These are phyloP conservation scores for Holothuria leucospilota DNA, from an alignment of 53 echinoderm and acorn worm species.

Conservation along the genomic window DNA sequence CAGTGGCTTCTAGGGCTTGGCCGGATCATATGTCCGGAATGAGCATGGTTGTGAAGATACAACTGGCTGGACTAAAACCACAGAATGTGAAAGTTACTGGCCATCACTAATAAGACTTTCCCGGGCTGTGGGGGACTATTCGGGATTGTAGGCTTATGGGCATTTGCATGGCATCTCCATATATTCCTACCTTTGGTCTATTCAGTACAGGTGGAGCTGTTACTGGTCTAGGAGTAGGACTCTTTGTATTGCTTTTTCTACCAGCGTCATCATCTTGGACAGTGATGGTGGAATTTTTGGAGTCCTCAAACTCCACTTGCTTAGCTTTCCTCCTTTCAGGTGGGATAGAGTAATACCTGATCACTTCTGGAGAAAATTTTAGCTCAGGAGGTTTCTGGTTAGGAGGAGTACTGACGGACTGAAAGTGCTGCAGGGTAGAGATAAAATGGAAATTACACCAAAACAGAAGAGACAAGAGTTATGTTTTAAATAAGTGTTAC, in stretches of 20 bases:
- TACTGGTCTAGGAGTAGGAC: slow-evolving; percentile 58
- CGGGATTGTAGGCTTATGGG: too few species aligned
- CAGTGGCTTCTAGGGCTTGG: too few species aligned
- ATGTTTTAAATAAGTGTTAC: neutral
- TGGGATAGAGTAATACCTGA: slow-evolving; percentile 86
- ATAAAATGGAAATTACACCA: neutral
- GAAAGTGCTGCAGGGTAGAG: slow-evolving; percentile 74
- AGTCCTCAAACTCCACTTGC: slow-evolving; percentile 62
- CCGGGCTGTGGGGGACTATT: too few species aligned
- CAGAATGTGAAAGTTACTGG: too few species aligned
- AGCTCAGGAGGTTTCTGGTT: slow-evolving; percentile 78
- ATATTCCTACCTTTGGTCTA: slow-evolving; percentile 81
- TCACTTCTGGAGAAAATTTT: slow-evolving; percentile 80
- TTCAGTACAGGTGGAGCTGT: slow-evolving; percentile 84
- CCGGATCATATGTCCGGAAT: too few species aligned
- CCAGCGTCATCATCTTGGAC: slow-evolving; percentile 43
- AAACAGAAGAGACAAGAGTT: neutral
- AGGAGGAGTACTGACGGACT: slow-evolving; percentile 76
- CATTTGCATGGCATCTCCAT: too few species aligned
- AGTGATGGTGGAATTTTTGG: slow-evolving; percentile 23
- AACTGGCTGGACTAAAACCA: too few species aligned
- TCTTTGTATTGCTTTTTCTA: slow-evolving; percentile 39
- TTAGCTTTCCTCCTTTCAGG: slow-evolving; percentile 67
- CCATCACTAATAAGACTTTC: too few species aligned
- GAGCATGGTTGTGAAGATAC: too few species aligned